A percentile compares a stretch with the other conserved stretches of the same genome.
These are phyloP conservation scores for Tiliacea citrago DNA, from an alignment of 2,888 invertebrate species.

Conservation along the genomic window DNA sequence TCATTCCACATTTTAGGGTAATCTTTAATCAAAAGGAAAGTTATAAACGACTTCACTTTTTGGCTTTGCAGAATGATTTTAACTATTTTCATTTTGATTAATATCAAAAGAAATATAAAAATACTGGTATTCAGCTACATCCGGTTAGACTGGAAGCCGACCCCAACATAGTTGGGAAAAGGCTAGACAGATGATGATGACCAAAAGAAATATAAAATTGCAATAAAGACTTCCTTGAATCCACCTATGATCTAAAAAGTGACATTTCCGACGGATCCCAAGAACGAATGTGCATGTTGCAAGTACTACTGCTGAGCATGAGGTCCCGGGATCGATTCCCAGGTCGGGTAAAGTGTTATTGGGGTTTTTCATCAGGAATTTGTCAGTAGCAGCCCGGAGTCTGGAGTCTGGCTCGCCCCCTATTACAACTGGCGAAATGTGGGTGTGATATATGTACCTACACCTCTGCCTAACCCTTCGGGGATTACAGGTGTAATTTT, in stretches of 20 bases:
- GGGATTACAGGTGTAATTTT: neutral
- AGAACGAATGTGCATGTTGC: neutral
- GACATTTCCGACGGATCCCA: neutral
- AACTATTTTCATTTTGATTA: neutral
- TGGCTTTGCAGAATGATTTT: neutral
- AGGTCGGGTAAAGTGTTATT: neutral
- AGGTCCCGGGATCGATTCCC: neutral
- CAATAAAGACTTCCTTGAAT: neutral
- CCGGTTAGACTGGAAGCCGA: too few species aligned
- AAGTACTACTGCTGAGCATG: too few species aligned
- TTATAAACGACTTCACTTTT: constrained; percentile 9
- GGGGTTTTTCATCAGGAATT: neutral
- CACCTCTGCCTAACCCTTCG: neutral
- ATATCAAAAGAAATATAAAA: neutral
- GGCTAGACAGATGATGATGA: too few species aligned
- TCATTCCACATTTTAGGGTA: constrained; percentile 48
- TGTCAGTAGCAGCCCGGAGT: neutral
- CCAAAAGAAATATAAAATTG: neutral
- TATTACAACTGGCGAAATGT: neutral
- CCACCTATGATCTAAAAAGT: neutral
- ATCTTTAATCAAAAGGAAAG: constrained; percentile 37
- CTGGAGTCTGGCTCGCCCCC: neutral
- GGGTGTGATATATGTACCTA: neutral
- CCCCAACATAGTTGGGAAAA: too few species aligned
- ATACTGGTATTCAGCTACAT: too few species aligned